These are phyloP conservation scores for Hyposoter didymator DNA, from an alignment of 2,888 invertebrate genomes.

Conservation along the genomic window DNA sequence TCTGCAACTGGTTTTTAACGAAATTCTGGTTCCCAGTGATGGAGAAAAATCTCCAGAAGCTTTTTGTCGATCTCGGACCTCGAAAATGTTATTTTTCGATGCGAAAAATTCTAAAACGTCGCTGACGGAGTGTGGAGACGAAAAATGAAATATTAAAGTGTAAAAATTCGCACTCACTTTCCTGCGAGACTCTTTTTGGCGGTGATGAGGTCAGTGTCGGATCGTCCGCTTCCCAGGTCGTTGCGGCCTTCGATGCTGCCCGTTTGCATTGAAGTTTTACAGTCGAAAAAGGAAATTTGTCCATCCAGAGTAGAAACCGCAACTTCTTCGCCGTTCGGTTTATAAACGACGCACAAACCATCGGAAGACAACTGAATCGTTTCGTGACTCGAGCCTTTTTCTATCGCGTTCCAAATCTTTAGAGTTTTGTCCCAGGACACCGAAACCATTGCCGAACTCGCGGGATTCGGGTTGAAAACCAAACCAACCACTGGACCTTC, in stretches of 20 bases:
- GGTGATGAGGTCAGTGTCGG: conserved; percentile 93
- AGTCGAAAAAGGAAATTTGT: conserved; percentile 92
- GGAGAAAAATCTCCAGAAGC: neutral
- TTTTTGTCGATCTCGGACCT: neutral
- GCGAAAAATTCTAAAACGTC: neutral
- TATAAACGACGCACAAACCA: conserved; percentile 93
- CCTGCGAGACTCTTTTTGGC: conserved; percentile 93
- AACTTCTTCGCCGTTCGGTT: conserved; percentile 96
- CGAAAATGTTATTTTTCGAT: neutral
- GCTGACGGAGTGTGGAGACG: neutral
- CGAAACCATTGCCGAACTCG: conserved; percentile 92
- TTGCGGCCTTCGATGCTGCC: conserved; percentile 94
- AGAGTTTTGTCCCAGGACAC: conserved; percentile 98
- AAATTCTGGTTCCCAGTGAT: neutral
- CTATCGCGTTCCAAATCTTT: conserved; percentile 96
- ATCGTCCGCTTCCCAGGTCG: conserved; percentile 94
- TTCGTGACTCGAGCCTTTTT: conserved; percentile 92
- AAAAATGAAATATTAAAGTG: conserved; percentile 22
- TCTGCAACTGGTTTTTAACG: neutral
- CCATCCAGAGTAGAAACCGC: conserved; percentile 97
- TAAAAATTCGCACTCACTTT: conserved; percentile 88
- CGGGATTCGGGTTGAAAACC: conserved; percentile 90
- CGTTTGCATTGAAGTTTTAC: conserved; percentile 89
- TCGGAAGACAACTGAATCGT: conserved; percentile 92
- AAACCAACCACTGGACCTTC: conserved; percentile 95